These are phyloP conservation scores for Choreutis nemorana DNA, from an alignment of 2,888 invertebrate genomes.

Conservation along the genomic window DNA sequence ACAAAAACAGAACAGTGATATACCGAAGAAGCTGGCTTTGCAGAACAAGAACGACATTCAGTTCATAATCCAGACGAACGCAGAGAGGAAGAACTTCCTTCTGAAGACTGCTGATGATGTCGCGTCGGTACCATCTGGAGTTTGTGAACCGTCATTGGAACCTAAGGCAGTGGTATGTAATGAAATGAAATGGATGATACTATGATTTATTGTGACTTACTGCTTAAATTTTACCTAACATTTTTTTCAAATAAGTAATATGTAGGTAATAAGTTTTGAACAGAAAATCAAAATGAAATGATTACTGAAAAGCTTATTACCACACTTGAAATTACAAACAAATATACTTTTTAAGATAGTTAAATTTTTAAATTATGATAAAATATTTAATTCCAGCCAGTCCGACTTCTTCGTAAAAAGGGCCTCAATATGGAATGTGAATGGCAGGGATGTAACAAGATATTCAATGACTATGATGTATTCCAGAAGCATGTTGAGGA, in stretches of 20 bases:
- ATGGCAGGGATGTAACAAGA: constrained; percentile 63
- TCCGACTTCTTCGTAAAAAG: constrained; percentile 26
- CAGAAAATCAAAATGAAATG: too few species aligned
- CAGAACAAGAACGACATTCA: constrained; percentile 50
- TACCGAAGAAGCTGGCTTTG: constrained; percentile 31
- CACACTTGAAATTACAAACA: background rate
- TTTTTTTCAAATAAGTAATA: too few species aligned
- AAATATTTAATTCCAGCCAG: constrained; percentile 23
- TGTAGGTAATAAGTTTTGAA: too few species aligned
- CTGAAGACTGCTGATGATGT: constrained; percentile 42
- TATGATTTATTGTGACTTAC: too few species aligned
- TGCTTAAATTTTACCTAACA: too few species aligned
- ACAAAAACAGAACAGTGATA: constrained; percentile 39
- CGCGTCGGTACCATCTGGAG: constrained; percentile 40
- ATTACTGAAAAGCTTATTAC: background rate
- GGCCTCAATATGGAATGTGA: constrained; percentile 55
- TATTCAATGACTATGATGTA: constrained; percentile 37
- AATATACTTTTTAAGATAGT: background rate
- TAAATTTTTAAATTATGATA: background rate
- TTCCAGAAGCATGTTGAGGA: constrained; percentile 66
- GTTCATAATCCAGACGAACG: constrained; percentile 45
- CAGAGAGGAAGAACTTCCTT: constrained; percentile 40
- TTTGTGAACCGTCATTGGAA: constrained; percentile 29
- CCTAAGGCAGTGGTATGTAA: constrained; percentile 36
- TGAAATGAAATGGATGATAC: background rate